These are phyloP conservation scores for Monopis laevigella DNA, from an alignment of 2,888 invertebrate genomes.

Conservation along the genomic window DNA sequence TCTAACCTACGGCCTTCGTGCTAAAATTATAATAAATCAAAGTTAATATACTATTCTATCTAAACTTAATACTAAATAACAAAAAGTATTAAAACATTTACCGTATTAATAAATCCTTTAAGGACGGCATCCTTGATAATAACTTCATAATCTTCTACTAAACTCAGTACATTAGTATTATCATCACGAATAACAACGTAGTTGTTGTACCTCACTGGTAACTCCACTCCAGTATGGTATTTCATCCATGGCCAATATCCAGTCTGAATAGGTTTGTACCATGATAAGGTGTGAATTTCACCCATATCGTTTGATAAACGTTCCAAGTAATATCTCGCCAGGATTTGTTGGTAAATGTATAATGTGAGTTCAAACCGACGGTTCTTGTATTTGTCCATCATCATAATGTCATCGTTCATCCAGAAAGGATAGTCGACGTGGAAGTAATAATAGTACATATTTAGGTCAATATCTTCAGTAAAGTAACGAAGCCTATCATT, in stretches of 20 bases:
- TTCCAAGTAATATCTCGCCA: constrained; percentile 69
- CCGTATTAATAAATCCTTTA: constrained; percentile 56
- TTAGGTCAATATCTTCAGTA: constrained; percentile 73
- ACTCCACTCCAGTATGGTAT: constrained; percentile 62
- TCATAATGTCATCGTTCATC: constrained; percentile 55
- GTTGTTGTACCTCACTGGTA: constrained; percentile 60
- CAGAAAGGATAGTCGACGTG: constrained; percentile 71
- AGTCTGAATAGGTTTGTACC: constrained; percentile 43
- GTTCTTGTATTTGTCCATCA: constrained; percentile 31
- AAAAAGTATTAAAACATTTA: constrained; percentile 24
- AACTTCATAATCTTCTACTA: constrained; percentile 51
- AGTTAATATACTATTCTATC: not conserved
- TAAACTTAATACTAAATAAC: not conserved
- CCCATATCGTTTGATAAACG: constrained; percentile 61
- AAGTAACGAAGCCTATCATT: constrained; percentile 71
- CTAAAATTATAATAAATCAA: constrained; percentile 23
- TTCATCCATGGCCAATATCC: constrained; percentile 69
- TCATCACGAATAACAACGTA: constrained; percentile 35
- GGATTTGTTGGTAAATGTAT: constrained; percentile 71
- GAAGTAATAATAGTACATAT: constrained; percentile 70
- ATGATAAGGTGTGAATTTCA: constrained; percentile 49
- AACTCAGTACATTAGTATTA: constrained; percentile 32
- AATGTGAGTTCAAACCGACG: constrained; percentile 65
- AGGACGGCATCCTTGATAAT: constrained; percentile 68
- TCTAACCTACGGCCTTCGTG: constrained; percentile 44